Evolutionary conservation across 2,113 vertebrate genomes (phyloP).

Genomic region (Redunca redunca): DNA sequence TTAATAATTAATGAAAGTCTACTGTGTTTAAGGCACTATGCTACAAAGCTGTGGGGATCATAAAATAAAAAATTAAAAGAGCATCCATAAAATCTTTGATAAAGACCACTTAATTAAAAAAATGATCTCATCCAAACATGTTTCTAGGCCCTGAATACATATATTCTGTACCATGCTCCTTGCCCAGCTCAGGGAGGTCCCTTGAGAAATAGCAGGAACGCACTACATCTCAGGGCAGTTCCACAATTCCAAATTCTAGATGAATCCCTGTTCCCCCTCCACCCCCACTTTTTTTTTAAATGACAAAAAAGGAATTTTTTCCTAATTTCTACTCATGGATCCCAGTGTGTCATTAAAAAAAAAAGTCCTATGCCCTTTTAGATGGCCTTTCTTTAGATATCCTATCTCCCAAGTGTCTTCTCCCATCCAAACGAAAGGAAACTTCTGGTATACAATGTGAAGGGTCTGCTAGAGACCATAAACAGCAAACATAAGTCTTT

Average conservation of each 20-base stretch:
- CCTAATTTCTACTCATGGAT: not conserved
- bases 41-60: not conserved
- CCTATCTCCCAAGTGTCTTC: not conserved
- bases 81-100: not conserved
- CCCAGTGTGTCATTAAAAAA: not conserved
- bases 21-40: not conserved
- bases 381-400: not conserved
- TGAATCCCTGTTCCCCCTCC: not conserved
- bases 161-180: not conserved
- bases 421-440: slow-evolving; percentile 33
- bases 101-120: slow-evolving; percentile 13
- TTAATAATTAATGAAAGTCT: not conserved
- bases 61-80: not conserved
- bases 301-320: not conserved
- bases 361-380: not conserved
- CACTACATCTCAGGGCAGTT: not conserved
- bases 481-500: not conserved
- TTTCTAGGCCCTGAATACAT: not conserved
- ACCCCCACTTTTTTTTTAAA: not conserved
- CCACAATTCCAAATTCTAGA: not conserved
- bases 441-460: slow-evolving; percentile 14
- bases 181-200: not conserved
- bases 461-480: not conserved
- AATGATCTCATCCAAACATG: not conserved
- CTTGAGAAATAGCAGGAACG: not conserved